Evolutionary conservation across 2,113 vertebrate genomes (phyloP), one percentile per base, ranked within the genome.

Genomic region (Vidua chalybeata): DNA sequence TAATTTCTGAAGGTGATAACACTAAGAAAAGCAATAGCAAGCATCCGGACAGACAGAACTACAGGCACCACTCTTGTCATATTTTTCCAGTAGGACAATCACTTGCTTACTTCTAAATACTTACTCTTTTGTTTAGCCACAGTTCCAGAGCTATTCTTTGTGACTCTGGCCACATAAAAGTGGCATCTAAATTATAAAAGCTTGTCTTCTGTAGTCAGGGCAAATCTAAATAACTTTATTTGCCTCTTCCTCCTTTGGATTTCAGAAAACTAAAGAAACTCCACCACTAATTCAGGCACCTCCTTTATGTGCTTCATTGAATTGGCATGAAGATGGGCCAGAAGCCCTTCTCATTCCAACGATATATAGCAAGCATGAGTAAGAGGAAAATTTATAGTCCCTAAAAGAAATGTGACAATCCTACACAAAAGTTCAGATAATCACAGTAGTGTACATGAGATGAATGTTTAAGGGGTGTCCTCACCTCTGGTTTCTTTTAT

Each of bases 21-120:
- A 41, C 7, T 54, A 56, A 73, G 56, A 77, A 96, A 95, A 96
- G 91, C 67, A 94, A 80, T 21, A 96, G 72, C 59, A 96, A 92
- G 87, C 87, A 93, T 67, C 69, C 39, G 52, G 64, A 93, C 59
- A 93, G 59, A 92, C 37, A 92, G 72, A 94, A 52, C 15, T 30
- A 71, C 37, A 51, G 23, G 59, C 3, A 77, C 11, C 26, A 23
- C 8, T 26, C 45, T 0, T 31, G 9, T 39, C 37, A 58, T 41
- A 72, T 23, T 24, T 63, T 51, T 63, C 55, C 52, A 80, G 20
- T 4, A 76, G 13, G 26, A 45, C 6, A 62, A 90, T 23, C 6
- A 7, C 31, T 62, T 41, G 3, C 20, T 73, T 84, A 54, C 27
- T 64, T 79, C 37, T 49, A 72, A 67, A 91, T 33, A 37, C 0